A percentile compares a stretch with the other conserved stretches of the same genome.
phyloP scores from a whole-genome alignment of 2,888 invertebrate genomes.

The Aleiodes alternator region DNA sequence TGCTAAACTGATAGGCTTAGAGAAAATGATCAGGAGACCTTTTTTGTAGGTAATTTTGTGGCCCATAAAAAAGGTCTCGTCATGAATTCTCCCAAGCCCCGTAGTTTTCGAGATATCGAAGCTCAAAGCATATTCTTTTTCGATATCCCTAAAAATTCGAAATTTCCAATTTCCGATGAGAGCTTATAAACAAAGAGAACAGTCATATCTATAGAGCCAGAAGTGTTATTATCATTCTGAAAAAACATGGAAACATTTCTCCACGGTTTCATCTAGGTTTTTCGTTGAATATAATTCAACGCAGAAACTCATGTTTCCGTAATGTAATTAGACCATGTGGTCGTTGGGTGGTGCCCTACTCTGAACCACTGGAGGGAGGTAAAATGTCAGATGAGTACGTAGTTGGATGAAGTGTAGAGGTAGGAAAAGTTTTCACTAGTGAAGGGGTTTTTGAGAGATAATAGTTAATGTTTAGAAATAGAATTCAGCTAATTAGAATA shows the following conservation, averaged over 20 bases:
- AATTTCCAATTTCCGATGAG: too few species aligned
- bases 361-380: slow-evolving; percentile 6
- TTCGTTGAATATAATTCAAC: slow-evolving; percentile 54
- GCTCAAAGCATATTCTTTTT: too few species aligned
- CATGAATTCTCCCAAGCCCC: too few species aligned
- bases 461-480: slow-evolving; percentile 63
- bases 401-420: slow-evolving; percentile 35
- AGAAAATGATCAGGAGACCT: too few species aligned
- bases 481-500: slow-evolving; percentile 68
- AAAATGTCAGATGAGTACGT: slow-evolving; percentile 9
- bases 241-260: slow-evolving; percentile 5
- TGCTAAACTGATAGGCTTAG: too few species aligned
- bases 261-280: slow-evolving; percentile 21
- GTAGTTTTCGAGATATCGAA: too few species aligned
- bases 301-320: slow-evolving; percentile 72
- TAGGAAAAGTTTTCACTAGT: slow-evolving; percentile 45
- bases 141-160: too few species aligned
- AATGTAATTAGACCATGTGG: slow-evolving; percentile 72
- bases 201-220: too few species aligned
- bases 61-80: too few species aligned
- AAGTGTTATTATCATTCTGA: slow-evolving; percentile 10
- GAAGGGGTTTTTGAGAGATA: not conserved
- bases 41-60: too few species aligned
- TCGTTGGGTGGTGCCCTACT: slow-evolving; percentile 58
- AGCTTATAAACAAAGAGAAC: too few species aligned